These are phyloP conservation scores for Potamilus streckersoni DNA, from an alignment of 1,140 invertebrate genomes.

Conservation along the genomic window DNA sequence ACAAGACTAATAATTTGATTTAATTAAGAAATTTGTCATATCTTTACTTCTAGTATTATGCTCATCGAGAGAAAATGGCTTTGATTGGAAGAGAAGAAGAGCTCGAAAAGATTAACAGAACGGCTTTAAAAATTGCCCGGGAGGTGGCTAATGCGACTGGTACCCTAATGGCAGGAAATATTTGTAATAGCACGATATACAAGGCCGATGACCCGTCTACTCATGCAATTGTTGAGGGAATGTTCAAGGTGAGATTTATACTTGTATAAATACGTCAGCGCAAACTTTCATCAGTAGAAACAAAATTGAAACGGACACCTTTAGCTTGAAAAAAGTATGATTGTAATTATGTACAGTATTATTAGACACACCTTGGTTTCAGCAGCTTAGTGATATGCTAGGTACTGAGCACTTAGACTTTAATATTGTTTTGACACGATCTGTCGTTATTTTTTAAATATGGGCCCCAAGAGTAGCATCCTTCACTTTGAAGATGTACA, in stretches of 20 bases:
- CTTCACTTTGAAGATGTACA: constrained; percentile 16
- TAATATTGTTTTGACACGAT: too few species aligned
- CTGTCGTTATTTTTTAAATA: too few species aligned
- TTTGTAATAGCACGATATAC: constrained; percentile 55
- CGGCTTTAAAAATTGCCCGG: constrained; percentile 54
- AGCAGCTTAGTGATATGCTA: constrained; percentile 26
- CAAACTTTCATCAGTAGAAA: background rate
- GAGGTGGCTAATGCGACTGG: constrained; percentile 52
- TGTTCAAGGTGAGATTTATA: constrained; percentile 43
- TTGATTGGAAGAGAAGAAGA: constrained; percentile 55
- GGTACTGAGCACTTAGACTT: constrained; percentile 34
- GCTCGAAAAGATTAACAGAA: constrained; percentile 54
- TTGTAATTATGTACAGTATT: background rate
- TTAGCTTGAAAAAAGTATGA: background rate
- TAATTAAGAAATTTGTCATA: too few species aligned
- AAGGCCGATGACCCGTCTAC: constrained; percentile 35
- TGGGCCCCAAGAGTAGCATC: too few species aligned
- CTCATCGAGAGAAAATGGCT: constrained; percentile 52
- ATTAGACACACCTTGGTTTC: background rate
- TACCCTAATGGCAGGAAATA: constrained; percentile 56
- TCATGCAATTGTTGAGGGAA: constrained; percentile 26
- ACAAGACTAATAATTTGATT: too few species aligned
- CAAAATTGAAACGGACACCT: background rate
- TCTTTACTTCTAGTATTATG: constrained; percentile 55
- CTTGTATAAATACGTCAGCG: background rate